phyloP scores from a whole-genome alignment of 2,797 vertebrate genomes.

The Melanotaenia parkinsoni region DNA sequence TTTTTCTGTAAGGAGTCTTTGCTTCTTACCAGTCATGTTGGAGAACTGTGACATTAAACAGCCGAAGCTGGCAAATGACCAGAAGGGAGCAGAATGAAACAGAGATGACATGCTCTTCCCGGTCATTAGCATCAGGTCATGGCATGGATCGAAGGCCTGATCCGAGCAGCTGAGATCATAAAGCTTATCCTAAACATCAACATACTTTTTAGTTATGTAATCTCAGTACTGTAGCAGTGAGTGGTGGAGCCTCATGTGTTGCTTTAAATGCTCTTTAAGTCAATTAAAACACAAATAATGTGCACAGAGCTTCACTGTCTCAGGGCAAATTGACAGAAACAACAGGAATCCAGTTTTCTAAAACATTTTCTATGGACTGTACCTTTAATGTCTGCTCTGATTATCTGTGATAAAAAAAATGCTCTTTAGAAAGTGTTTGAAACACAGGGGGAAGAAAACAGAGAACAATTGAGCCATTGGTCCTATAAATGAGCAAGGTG shows the following conservation, averaged over 20 bases:
- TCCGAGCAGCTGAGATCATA: not conserved
- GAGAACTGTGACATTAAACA: not conserved
- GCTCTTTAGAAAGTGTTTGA: not conserved
- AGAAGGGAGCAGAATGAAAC: not conserved
- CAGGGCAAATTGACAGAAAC: not conserved
- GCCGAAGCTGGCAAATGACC: not conserved
- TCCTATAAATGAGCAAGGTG: not conserved
- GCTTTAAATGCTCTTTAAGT: not conserved
- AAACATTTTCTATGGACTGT: not conserved
- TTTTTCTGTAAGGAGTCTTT: too few species aligned
- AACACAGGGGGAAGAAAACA: not conserved
- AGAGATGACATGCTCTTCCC: too few species aligned
- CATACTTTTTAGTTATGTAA: not conserved
- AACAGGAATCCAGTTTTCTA: not conserved
- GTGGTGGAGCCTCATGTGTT: too few species aligned
- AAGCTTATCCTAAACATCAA: not conserved
- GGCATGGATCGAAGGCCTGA: not conserved
- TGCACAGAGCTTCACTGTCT: not conserved
- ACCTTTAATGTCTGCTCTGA: not conserved
- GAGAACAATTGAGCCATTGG: not conserved
- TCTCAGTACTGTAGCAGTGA: not conserved
- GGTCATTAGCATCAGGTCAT: not conserved
- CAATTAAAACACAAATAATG: constrained; percentile 1
- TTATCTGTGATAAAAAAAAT: not conserved
- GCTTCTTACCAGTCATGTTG: too few species aligned